Conservation (phyloP, 2,113 vertebrate species). For the Neolamprologus variostigma region DNA sequence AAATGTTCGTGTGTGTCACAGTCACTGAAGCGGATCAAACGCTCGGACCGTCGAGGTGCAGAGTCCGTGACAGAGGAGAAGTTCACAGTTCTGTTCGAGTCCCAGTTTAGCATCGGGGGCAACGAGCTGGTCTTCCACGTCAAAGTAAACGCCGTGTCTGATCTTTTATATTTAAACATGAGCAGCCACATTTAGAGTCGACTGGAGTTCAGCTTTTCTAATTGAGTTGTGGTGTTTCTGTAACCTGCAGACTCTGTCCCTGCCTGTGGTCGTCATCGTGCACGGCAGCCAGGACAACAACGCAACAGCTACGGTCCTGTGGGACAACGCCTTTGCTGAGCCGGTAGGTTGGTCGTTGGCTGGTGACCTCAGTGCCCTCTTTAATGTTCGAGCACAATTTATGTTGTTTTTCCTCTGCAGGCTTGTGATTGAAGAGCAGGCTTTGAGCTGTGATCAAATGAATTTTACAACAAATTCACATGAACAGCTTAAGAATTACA, state of each 20-base stretch:
- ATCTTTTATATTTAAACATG: not conserved
- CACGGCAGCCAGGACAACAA: conserved; percentile 97
- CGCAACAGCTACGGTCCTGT: conserved; percentile 88
- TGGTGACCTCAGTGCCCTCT: not conserved
- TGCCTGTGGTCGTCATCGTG: conserved; percentile 93
- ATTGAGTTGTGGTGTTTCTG: not conserved
- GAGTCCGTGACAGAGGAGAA: conserved; percentile 96
- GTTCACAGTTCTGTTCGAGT: conserved; percentile 94
- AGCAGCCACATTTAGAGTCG: not conserved
- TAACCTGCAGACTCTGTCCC: conserved; percentile 79
- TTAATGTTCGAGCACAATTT: not conserved
- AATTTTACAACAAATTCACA: not conserved
- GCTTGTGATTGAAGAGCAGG: not conserved
- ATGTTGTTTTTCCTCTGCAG: not conserved
- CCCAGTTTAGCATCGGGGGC: conserved; percentile 91
- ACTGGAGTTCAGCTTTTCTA: not conserved
- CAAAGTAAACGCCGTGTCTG: conserved; percentile 72
- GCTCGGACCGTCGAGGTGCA: conserved; percentile 84
- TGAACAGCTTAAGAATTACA: not conserved
- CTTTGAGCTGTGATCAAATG: not conserved
- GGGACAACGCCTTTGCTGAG: conserved; percentile 95
- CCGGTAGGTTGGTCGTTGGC: conserved; percentile 67
- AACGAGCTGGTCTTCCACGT: conserved; percentile 95
- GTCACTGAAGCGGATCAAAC: conserved; percentile 93
- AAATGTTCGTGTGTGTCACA: conserved; percentile 26